Evolutionary conservation across 2,113 vertebrate genomes (phyloP), one percentile per base, ranked within the genome.

Genomic region (Gadus chalcogrammus): DNA sequence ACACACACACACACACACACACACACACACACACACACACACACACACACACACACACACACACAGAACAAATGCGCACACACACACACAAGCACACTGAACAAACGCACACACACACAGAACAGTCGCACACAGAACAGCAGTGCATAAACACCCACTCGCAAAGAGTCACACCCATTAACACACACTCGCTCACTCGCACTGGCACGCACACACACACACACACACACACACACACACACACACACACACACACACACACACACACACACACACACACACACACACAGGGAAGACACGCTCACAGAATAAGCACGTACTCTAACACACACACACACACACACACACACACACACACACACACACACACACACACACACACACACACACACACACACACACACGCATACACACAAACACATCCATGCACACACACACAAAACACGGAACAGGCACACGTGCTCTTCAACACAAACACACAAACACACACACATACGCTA

Each of bases 21-120:
- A 61, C 42, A 48, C 42, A 48, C 42, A 48, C 42, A 48, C 42
- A 48, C 42, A 20, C 20, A 20, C 69, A 69, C 64, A 60, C 64
- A 65, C 61, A 17, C 71, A 76, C 70, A 71, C 73, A 69, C 24
- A 42, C 38, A 42, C 38, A 42, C 38, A 42, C 38, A 42, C 38
- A 42, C 38, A 42, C 38, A 42, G 6, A 42, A 11, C 5, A 42
- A n/a, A 38, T 28, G 55, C 69, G 67, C 64, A 60, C 64, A 60
- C 64, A 65, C 61, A 17, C 71, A 76, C 70, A 71, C 73, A 70
- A 71, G 64, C 15, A 28, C 69, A 64, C 5, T 15, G 64, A 22
- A 48, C 56, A 55, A 11, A 75, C 69, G 61, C 72, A 56, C 0
- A 67, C 20, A 55, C 65, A 67, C 48, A 67, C 24, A 11, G 13